These are phyloP conservation scores for Sus scrofa DNA, from an alignment of 2,113 vertebrate genomes.

Conservation along the genomic window T2T-Sscrofa CM000824.6:165906501-165907000, in stretches of 20 bases:
- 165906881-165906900: slow-evolving; percentile 23
- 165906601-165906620: slow-evolving; percentile 39
- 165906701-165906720: slow-evolving; percentile 35
- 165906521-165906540: slow-evolving; percentile 7
- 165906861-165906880: slow-evolving; percentile 30
- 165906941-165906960: background rate
- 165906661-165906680: slow-evolving; percentile 31
- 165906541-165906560: slow-evolving; percentile 31
- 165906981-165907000: background rate
- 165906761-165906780: background rate
- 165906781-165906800: slow-evolving; percentile 40
- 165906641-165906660: background rate
- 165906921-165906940: background rate
- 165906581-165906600: slow-evolving; percentile 5
- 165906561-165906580: background rate
- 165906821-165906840: background rate
- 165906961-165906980: background rate
- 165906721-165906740: slow-evolving; percentile 45
- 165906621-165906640: background rate
- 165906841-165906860: slow-evolving; percentile 17
- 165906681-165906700: slow-evolving; percentile 24
- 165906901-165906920: background rate
- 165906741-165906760: slow-evolving; percentile 7
- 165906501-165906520: slow-evolving; percentile 21
- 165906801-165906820: slow-evolving; percentile 6